Conservation (phyloP, 2,113 vertebrate genomes). For the Rhegmatorhina hoffmannsi region DNA sequence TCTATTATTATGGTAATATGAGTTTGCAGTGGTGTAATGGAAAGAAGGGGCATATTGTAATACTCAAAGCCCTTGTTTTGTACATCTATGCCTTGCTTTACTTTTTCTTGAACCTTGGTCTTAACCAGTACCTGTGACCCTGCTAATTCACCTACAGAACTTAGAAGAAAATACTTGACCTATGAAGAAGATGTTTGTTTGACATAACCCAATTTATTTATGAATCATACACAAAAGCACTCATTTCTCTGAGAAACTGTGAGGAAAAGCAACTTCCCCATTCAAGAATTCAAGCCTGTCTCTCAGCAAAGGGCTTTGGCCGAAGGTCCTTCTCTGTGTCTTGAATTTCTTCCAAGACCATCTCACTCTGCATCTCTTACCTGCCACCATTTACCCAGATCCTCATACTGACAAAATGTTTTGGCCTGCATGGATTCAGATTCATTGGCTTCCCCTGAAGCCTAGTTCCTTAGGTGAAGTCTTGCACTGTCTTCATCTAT, state of each 20-base stretch:
- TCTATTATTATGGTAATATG: not conserved
- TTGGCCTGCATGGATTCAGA: not conserved
- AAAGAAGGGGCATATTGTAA: not conserved
- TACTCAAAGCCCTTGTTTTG: not conserved
- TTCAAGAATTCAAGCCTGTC: not conserved
- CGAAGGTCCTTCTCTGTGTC: not conserved
- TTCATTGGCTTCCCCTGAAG: not conserved
- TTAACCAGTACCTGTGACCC: not conserved
- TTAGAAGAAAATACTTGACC: not conserved
- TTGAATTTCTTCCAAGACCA: not conserved
- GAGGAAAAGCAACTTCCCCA: not conserved
- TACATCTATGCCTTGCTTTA: not conserved
- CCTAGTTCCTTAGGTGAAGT: not conserved
- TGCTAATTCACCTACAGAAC: not conserved
- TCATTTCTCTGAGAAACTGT: not conserved
- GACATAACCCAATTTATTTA: not conserved
- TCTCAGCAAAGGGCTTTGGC: not conserved
- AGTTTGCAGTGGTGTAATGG: not conserved
- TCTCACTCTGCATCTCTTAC: not conserved
- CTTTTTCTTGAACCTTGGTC: not conserved
- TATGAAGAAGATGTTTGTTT: not conserved
- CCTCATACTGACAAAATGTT: not conserved
- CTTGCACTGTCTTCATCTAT: not conserved
- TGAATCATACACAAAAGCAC: not conserved
- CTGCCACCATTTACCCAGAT: not conserved